These are phyloP conservation scores for Aquatica leii DNA, from an alignment of 2,888 invertebrate genomes.

Conservation along the genomic window DNA sequence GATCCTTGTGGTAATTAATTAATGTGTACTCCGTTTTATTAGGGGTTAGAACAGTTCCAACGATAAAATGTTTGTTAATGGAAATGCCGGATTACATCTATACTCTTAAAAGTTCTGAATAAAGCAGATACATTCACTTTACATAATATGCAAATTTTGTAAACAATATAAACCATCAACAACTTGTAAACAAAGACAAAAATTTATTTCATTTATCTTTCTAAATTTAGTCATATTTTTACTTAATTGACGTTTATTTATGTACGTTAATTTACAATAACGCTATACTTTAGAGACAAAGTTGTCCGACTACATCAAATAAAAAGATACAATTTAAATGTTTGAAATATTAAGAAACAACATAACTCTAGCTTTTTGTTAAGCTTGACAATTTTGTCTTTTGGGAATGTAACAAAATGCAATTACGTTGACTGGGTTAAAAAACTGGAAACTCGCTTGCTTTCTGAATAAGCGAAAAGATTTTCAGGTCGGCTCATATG, in stretches of 20 bases:
- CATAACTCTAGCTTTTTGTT: neutral
- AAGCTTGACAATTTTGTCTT: neutral
- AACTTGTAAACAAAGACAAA: too few species aligned
- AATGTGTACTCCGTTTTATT: constrained; percentile 44
- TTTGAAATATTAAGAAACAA: neutral
- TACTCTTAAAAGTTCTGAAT: neutral
- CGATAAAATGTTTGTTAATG: constrained; percentile 23
- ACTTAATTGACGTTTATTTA: too few species aligned
- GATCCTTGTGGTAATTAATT: constrained; percentile 55
- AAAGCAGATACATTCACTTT: too few species aligned
- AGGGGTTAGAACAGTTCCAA: constrained; percentile 19
- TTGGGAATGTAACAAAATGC: neutral
- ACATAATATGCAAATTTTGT: too few species aligned
- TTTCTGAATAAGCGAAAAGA: too few species aligned
- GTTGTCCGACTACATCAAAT: too few species aligned
- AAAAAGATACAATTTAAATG: neutral
- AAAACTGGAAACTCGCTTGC: neutral
- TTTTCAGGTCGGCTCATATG: too few species aligned
- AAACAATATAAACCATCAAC: too few species aligned
- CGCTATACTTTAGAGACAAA: too few species aligned
- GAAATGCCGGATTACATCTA: constrained; percentile 5
- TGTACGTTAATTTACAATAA: too few species aligned
- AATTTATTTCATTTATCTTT: too few species aligned
- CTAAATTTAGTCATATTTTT: too few species aligned
- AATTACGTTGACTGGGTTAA: neutral